Conservation (phyloP, 2,888 invertebrate genomes). For the Drosophila paranaensis region DNA sequence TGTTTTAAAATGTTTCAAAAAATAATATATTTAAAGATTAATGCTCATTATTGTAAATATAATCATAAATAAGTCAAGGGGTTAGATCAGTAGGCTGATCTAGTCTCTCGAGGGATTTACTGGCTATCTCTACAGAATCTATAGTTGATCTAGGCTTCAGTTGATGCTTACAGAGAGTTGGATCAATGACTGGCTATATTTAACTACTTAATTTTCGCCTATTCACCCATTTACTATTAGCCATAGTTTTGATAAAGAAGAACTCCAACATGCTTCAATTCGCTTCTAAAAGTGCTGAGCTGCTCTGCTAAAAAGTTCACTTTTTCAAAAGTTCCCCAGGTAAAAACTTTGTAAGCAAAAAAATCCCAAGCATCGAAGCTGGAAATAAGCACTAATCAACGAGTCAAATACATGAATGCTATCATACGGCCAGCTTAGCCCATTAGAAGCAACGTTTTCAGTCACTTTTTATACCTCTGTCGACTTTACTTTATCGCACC, state of each 20-base stretch:
- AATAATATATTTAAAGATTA: too few species aligned
- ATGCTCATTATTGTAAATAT: too few species aligned
- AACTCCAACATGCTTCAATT: not conserved
- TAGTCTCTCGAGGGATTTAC: too few species aligned
- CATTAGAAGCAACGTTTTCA: slow-evolving; percentile 4
- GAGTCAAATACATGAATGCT: not conserved
- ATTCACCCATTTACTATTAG: not conserved
- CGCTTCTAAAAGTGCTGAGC: not conserved
- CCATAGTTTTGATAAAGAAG: not conserved
- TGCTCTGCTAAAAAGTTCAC: not conserved
- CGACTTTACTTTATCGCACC: slow-evolving; percentile 12
- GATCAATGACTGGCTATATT: too few species aligned
- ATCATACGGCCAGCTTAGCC: slow-evolving; percentile 2
- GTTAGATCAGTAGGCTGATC: too few species aligned
- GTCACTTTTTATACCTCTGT: slow-evolving; percentile 2
- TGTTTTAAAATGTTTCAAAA: too few species aligned
- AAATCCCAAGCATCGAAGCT: not conserved
- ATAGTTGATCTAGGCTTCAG: too few species aligned
- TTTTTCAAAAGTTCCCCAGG: not conserved
- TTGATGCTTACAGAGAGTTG: too few species aligned
- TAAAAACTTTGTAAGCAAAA: not conserved
- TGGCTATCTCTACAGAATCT: too few species aligned
- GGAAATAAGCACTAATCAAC: not conserved
- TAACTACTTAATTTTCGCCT: too few species aligned
- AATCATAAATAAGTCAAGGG: too few species aligned